Conservation (phyloP, 2,888 invertebrate genomes). For the Brachylomia viminalis region DNA sequence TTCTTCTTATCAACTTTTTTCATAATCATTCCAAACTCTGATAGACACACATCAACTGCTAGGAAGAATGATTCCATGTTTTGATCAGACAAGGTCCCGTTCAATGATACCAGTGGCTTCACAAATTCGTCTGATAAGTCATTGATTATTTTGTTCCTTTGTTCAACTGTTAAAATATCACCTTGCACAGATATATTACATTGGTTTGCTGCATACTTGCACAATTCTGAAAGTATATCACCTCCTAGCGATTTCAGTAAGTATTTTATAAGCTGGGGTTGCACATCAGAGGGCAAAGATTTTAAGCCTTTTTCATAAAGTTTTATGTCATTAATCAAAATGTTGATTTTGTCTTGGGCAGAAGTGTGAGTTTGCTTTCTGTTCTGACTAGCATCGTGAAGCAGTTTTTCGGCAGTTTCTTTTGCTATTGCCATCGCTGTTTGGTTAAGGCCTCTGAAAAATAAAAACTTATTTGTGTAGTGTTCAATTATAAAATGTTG, state of each 20-base stretch:
- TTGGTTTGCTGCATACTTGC: conserved; percentile 94
- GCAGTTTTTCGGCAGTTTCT: conserved; percentile 93
- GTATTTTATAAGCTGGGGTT: conserved; percentile 94
- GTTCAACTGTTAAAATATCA: conserved; percentile 92
- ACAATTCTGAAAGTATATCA: conserved; percentile 95
- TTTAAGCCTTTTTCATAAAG: conserved; percentile 95
- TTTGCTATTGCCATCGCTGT: conserved; percentile 92
- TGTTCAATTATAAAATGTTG: not conserved
- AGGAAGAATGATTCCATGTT: conserved; percentile 95
- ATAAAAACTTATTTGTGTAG: not conserved
- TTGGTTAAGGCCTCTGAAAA: conserved; percentile 92
- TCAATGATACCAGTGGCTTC: conserved; percentile 91
- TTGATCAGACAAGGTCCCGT: conserved; percentile 92
- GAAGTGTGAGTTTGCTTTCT: conserved; percentile 95
- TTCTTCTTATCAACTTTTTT: conserved; percentile 98
- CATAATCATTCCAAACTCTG: conserved; percentile 94
- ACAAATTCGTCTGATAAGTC: conserved; percentile 93
- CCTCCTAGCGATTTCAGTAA: conserved; percentile 95
- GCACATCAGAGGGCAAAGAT: conserved; percentile 91
- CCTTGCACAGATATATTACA: conserved; percentile 91
- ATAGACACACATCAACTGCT: conserved; percentile 93
- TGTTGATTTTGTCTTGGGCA: conserved; percentile 95
- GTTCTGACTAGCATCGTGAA: conserved; percentile 93
- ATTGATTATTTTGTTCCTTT: conserved; percentile 93
- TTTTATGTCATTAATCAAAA: conserved; percentile 93